Conservation (phyloP, 2,797 vertebrate genomes). For the Phataginus tetradactyla region DNA sequence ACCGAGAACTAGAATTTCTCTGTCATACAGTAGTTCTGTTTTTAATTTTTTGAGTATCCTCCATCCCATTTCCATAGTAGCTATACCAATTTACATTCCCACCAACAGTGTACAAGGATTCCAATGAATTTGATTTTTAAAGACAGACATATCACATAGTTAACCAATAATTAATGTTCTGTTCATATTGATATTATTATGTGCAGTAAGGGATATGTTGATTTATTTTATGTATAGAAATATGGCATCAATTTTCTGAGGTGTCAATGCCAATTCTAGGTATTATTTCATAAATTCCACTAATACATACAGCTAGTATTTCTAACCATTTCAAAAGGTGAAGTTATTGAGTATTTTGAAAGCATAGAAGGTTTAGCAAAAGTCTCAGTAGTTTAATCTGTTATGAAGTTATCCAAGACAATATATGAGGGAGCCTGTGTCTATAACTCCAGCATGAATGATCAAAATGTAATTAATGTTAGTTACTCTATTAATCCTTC, state of each 20-base stretch:
- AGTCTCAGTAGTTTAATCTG: conserved; percentile 20
- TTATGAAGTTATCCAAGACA: conserved; percentile 29
- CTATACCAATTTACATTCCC: background rate
- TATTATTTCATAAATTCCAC: conserved; percentile 24
- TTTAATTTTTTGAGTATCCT: background rate
- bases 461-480: background rate
- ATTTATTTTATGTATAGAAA: conserved; percentile 2
- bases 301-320: background rate
- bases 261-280: background rate
- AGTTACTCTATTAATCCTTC: background rate
- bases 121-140: conserved; percentile 46
- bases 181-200: background rate
- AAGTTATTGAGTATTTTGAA: conserved; percentile 36
- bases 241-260: background rate
- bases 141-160: background rate
- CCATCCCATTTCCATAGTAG: background rate
- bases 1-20: background rate
- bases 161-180: conserved; percentile 26
- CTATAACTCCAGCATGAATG: background rate
- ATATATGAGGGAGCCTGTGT: background rate
- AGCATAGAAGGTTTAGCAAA: background rate
- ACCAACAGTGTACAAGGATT: background rate
- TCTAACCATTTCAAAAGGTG: background rate
- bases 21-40: background rate
- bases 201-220: background rate